Base-by-base conservation (phyloP, 2,797 vertebrate genomes). In the Cynodonichthys magdalenae region DNA sequence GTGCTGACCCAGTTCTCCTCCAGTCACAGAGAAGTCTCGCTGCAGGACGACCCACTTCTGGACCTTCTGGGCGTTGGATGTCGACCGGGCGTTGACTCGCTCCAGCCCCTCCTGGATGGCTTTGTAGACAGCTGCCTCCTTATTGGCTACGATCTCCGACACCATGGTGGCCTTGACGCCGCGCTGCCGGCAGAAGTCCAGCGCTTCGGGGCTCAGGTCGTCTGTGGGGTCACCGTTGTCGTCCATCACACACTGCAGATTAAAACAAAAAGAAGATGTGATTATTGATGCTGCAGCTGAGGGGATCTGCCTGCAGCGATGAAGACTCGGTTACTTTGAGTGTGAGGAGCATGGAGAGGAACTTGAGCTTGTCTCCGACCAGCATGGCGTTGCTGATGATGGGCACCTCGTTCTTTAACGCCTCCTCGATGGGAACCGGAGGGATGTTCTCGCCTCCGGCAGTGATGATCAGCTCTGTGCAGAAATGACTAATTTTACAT, bases 361-460 rank as follows among this genome's bases (percentile, higher is more conserved):
- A 95, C 82, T 94, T 95, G 49, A 79, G 90, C 78, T 87, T 93
- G 84, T 95, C 94, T 69, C 94, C 94, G 1, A 95, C 45, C 75
- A 95, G 59, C 93, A 95, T 94, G 74, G 72, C 77, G 36, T 93
- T 94, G 79, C 93, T 94, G 54, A 95, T 82, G 58, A 95, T 85
- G 45, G 90, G 76, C 9, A 91, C 45, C 73, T 93, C 89, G 0
- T 80, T 61, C 77, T 94, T 95, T 46, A 94, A 36, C 0, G 77
- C 60, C 0, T 95, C 90, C 80, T 95, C 94, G n/a, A 90, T 92
- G 59, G 87, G 92, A 4, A 95, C 90, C 0, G 94, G 94, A 20
- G 94, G 85, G 54, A 95, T 75, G 76, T 95, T 95, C 80, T 95
- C 94, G 14, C 92, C 94, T 1, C 94, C 94, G 0, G 94, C 93